These are phyloP conservation scores for Musca domestica DNA, from an alignment of 1,140 invertebrate genomes.

Conservation along the genomic window DNA sequence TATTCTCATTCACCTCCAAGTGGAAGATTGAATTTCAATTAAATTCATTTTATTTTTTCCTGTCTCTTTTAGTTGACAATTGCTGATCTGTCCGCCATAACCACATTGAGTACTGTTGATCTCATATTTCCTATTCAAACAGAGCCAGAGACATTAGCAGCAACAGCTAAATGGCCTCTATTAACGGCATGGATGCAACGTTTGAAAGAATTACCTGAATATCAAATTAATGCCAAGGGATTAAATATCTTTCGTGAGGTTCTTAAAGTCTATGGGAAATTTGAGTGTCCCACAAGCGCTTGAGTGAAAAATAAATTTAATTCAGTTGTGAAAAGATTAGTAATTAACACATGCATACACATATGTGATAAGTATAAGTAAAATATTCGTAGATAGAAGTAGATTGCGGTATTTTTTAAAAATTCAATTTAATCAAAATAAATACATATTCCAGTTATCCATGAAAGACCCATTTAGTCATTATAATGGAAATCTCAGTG, in stretches of 20 bases:
- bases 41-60: slow-evolving; percentile 27
- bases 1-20: slow-evolving; percentile 5
- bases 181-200: slow-evolving; percentile 39
- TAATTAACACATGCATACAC: too few relatives aligned
- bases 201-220: slow-evolving; percentile 43
- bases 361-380: too few relatives aligned
- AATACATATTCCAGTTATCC: too few relatives aligned
- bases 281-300: slow-evolving; percentile 32
- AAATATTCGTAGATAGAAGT: too few relatives aligned
- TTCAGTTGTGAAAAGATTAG: too few relatives aligned
- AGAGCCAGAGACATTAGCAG: neutral
- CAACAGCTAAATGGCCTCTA: slow-evolving; percentile 36
- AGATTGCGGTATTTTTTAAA: too few relatives aligned
- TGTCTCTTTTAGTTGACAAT: slow-evolving; percentile 41
- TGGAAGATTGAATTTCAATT: slow-evolving; percentile 10
- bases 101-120: slow-evolving; percentile 51
- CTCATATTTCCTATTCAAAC: slow-evolving; percentile 46
- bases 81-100: slow-evolving; percentile 48
- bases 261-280: slow-evolving; percentile 39
- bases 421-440: too few relatives aligned
- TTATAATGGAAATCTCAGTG: too few relatives aligned
- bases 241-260: slow-evolving; percentile 38
- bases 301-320: too few relatives aligned
- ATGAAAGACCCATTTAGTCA: too few relatives aligned
- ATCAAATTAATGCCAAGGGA: slow-evolving; percentile 37